Evolutionary conservation across 2,113 vertebrate genomes (phyloP).

Genomic region (Malurus elegans): DNA sequence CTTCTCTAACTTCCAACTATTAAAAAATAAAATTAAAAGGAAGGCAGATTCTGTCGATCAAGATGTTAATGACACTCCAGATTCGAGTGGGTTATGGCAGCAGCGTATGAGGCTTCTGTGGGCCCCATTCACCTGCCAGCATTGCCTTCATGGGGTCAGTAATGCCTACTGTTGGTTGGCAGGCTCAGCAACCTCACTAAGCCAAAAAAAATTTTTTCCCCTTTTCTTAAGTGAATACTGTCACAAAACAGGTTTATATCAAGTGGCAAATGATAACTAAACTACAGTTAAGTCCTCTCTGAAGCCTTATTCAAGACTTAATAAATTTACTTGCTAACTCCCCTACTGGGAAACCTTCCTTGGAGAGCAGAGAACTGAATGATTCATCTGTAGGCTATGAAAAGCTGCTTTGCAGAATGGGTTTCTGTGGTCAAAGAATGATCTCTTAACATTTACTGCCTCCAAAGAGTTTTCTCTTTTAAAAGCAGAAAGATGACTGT

Average conservation of each 20-base stretch:
- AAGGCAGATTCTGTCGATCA: not conserved
- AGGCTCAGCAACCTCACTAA: not conserved
- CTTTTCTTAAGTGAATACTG: not conserved
- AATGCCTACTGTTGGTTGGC: not conserved
- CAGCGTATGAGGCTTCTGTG: not conserved
- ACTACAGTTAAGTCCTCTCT: not conserved
- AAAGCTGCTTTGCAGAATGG: not conserved
- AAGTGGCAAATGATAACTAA: not conserved
- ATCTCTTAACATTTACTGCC: not conserved
- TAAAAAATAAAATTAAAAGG: not conserved
- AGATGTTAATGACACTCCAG: not conserved
- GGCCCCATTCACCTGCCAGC: not conserved
- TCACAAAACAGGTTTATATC: not conserved
- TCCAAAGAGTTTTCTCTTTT: not conserved
- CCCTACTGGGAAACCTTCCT: not conserved
- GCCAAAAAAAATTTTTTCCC: not conserved
- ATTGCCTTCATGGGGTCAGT: not conserved
- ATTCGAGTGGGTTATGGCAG: not conserved
- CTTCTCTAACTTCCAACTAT: not conserved
- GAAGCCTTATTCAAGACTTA: not conserved
- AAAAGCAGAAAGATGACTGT: not conserved
- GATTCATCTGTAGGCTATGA: fast-evolving
- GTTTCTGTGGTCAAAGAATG: not conserved
- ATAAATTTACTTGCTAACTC: not conserved
- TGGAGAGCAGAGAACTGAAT: not conserved